Evolutionary conservation across 2,113 vertebrate species (phyloP).

Genomic region (Cyanistes caeruleus): DNA sequence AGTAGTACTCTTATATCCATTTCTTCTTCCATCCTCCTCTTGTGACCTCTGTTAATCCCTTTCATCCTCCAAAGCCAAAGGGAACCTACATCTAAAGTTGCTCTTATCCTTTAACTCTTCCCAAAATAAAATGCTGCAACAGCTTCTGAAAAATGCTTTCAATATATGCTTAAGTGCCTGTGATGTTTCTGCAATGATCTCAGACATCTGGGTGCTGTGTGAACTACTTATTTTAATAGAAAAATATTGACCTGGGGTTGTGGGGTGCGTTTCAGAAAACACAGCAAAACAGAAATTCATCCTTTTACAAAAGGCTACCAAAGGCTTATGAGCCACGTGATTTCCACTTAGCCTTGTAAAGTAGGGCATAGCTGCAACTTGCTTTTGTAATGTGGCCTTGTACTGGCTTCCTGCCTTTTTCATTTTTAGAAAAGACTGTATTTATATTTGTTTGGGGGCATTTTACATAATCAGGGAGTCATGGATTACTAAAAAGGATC

Average conservation of each 20-base stretch:
- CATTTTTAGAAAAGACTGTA: background rate
- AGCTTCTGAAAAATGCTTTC: background rate
- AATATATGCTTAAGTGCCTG: background rate
- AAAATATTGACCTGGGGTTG: background rate
- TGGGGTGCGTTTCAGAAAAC: background rate
- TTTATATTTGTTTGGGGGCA: background rate
- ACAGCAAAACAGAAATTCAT: background rate
- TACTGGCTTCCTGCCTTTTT: background rate
- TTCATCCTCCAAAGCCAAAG: slow-evolving; percentile 34
- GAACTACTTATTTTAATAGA: slow-evolving; percentile 8
- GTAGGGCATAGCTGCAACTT: background rate
- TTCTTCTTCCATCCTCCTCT: background rate
- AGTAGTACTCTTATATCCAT: background rate
- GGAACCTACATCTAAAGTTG: slow-evolving; percentile 21
- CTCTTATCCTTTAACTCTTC: slow-evolving; percentile 3
- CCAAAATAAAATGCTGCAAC: background rate
- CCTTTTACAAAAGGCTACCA: background rate
- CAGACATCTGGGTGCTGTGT: background rate
- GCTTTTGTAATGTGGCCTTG: background rate
- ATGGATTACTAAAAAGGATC: background rate
- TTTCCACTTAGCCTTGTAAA: background rate
- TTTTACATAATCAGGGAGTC: background rate
- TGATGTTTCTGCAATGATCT: background rate
- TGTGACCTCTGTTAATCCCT: slow-evolving; percentile 36
- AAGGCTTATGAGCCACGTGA: background rate